Base-by-base conservation (phyloP, 2,888 invertebrate genomes). In the Synanthedon formicaeformis region DNA sequence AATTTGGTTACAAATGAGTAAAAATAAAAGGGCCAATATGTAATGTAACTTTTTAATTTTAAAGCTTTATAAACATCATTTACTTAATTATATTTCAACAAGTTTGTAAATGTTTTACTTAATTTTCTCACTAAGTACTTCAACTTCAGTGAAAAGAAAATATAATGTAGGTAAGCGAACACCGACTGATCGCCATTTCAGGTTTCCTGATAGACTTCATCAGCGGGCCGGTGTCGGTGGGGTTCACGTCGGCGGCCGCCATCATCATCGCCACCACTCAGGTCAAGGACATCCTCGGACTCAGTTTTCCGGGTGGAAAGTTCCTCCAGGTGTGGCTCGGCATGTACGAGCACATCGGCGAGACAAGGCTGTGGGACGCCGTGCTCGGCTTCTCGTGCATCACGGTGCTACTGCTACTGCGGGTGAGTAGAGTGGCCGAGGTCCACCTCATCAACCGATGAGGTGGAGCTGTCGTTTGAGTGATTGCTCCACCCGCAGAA, bases 201-300 rank as follows among this genome's bases (percentile, higher is more conserved):
- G 94, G 94, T 50, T 94, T 94, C 75, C 81, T 94, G 60, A 92
- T 94, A 60, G 94, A 94, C 79, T 95, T 95, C 79, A 94, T 95
- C 67, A 94, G 94, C 58, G 93, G 93, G n/a, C 94, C 95, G 48
- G 93, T 94, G 56, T 92, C 93, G 3, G 92, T 92, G 55, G 93
- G 93, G 6, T 95, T 95, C 81, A 94, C 94, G 3, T 94, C 94
- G 0, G 94, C 94, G 0, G 94, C 94, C 0, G 93, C 94, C 59
- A 92, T 95, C 60, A 93, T 94, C 61, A 94, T 95, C 58, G 94
- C 93, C 41, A 92, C 93, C 53, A 92, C 93, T 18, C 95, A 95
- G 79, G 88, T 94, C 57, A 94, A 94, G 76, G 92, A 92, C 67
- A 90, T 94, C 60, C 81, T 94, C 11, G 94, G 93, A 0, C 82